Evolutionary conservation across 2,797 vertebrate genomes (phyloP).

Genomic region (Hafferia zeledoni): DNA sequence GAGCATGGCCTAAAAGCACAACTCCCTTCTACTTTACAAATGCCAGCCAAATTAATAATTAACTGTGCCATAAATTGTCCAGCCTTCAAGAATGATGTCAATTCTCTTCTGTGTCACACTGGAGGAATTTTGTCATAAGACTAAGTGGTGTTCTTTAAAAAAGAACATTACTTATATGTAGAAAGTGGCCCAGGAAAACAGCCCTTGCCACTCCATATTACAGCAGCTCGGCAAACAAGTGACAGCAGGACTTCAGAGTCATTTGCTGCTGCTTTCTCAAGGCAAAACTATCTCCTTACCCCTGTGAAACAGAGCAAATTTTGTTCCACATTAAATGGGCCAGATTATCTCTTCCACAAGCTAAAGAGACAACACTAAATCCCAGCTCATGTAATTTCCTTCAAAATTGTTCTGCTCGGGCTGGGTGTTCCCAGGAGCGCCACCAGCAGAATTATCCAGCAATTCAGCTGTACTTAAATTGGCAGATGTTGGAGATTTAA

Average conservation of each 20-base stretch:
- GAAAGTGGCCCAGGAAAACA: conserved; percentile 16
- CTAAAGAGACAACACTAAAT: conserved; percentile 60
- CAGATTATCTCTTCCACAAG: conserved; percentile 56
- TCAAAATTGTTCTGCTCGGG: conserved; percentile 45
- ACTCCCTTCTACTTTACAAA: conserved; percentile 69
- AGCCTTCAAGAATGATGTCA: conserved; percentile 42
- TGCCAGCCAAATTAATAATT: conserved; percentile 72
- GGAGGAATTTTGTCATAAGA: conserved; percentile 38
- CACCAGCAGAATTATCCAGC: conserved; percentile 57
- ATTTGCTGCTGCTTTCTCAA: conserved; percentile 60
- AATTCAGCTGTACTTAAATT: conserved; percentile 61
- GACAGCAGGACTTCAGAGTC: conserved; percentile 62
- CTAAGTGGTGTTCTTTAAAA: conserved; percentile 33
- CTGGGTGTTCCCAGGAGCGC: conserved; percentile 61
- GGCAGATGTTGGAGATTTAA: conserved; percentile 64
- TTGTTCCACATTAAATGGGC: conserved; percentile 49
- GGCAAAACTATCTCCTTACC: conserved; percentile 28
- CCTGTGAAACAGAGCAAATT: conserved; percentile 43
- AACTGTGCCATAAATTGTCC: conserved; percentile 51
- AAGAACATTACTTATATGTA: conserved; percentile 19
- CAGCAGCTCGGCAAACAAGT: background rate
- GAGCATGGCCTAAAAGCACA: conserved; percentile 51
- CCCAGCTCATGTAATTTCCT: conserved; percentile 62
- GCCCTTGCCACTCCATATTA: conserved; percentile 38
- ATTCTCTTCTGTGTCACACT: conserved; percentile 8